Base-by-base conservation (phyloP, 2,113 vertebrate species). In the Lucifuga dentata region DNA sequence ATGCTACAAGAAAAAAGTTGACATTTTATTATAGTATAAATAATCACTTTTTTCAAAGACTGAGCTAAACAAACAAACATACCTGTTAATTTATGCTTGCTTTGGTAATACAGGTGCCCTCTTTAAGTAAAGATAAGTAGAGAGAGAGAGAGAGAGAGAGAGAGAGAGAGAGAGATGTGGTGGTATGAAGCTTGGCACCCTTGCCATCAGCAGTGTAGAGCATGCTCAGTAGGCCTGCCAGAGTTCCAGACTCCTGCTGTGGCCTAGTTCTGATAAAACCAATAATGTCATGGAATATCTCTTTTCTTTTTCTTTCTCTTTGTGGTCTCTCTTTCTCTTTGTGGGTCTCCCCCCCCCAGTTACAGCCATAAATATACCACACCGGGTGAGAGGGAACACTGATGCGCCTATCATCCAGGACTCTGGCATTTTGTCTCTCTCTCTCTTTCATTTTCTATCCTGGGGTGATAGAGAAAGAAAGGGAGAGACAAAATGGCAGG, bases 211-310 rank as follows among this genome's bases (percentile, higher is more conserved):
- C 78, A 44, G 57, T 49, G 40, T 55, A 76, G 80, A 85, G 86
- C 82, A 75, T 84, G 86, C 89, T 89, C 76, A 77, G 76, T 72
- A 45, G 57, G 52, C 38, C 63, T 50, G 80, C 73, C 83, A 83
- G 52, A 64, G 80, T 77, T 72, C 71, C 61, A 53, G 43, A 39
- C 73, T 84, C 39, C 73, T 67, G 78, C 81, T 84, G 68, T 86
- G 88, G 67, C 89, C 86, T 83, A 89, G 71, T 86, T 91, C 76
- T 86, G 76, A 80, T 85, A 65, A 85, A 84, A 74, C 75, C 86
- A 81, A 83, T 83, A 87, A 81, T 78, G 73, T 78, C 76, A 86
- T 68, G 51, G 77, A 84, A 86, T 85, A 73, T 83, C 61, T 62
- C 62, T 52, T n/a, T n/a, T n/a, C n/a, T n/a, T n/a, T n/a, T n/a